These are phyloP conservation scores for Ostrea denselamellosa DNA, from an alignment of 1,140 invertebrate genomes.

Conservation along the genomic window DNA sequence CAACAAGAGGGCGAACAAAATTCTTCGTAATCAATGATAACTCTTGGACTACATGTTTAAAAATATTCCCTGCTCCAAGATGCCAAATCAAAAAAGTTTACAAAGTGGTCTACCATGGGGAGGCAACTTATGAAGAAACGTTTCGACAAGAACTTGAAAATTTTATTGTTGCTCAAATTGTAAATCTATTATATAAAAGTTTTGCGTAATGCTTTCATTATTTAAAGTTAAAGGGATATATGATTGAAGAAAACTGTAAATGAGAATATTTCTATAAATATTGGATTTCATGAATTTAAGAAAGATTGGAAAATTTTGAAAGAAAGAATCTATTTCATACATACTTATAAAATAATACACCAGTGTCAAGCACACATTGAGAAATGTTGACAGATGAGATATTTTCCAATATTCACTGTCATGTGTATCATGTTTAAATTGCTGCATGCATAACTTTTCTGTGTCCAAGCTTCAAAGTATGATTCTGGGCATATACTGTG, in stretches of 20 bases:
- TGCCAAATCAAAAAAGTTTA: constrained; percentile 32
- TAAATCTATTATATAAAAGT: background rate
- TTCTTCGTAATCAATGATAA: constrained; percentile 56
- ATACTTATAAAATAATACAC: too few relatives aligned
- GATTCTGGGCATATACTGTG: background rate
- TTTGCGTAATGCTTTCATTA: too few relatives aligned
- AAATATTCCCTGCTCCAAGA: constrained; percentile 7
- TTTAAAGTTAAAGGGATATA: too few relatives aligned
- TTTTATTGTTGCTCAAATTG: background rate
- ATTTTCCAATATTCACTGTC: too few relatives aligned
- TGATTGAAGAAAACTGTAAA: too few relatives aligned
- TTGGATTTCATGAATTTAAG: too few relatives aligned
- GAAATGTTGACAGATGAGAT: too few relatives aligned
- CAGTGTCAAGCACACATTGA: too few relatives aligned
- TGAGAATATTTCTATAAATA: too few relatives aligned
- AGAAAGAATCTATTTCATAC: too few relatives aligned
- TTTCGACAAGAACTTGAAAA: background rate
- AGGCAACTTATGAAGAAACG: background rate
- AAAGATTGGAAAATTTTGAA: too few relatives aligned
- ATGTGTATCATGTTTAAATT: background rate
- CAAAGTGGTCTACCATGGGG: background rate
- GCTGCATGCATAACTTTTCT: constrained; percentile 26
- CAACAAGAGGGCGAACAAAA: constrained; percentile 60
- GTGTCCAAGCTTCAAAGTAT: constrained; percentile 24
- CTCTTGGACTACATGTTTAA: background rate